Percentiles rank a stretch among this genome's conserved stretches.
These are phyloP conservation scores for Diprion similis DNA, from an alignment of 1,140 invertebrate species.

Conservation along the genomic window DNA sequence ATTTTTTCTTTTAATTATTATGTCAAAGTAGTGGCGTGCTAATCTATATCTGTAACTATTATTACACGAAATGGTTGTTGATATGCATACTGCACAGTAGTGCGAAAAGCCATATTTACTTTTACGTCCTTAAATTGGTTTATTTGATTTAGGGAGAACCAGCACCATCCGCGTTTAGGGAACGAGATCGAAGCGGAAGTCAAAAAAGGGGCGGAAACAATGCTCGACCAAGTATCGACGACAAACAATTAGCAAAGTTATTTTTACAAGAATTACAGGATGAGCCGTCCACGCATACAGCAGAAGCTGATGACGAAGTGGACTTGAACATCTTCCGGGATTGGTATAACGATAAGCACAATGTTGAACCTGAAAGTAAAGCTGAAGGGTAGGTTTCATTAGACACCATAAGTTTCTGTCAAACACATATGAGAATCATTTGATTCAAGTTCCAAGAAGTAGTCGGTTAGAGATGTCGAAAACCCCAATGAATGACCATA, in stretches of 20 bases:
- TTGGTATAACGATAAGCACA: constrained; percentile 35
- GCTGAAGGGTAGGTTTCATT: constrained; percentile 31
- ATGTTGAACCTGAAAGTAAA: constrained; percentile 33
- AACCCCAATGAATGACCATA: no score
- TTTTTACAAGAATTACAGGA: constrained; percentile 37
- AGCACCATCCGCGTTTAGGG: constrained; percentile 47
- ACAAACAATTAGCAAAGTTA: constrained; percentile 36
- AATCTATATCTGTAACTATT: no score
- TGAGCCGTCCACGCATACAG: constrained; percentile 24
- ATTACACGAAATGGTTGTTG: no score
- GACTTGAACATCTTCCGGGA: constrained; percentile 35
- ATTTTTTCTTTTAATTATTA: not conserved
- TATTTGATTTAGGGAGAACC: not conserved
- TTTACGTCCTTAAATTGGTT: no score
- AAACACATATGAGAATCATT: no score
- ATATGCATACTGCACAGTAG: no score
- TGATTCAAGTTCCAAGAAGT: no score
- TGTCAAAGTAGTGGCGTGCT: no score
- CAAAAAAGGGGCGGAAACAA: constrained; percentile 31
- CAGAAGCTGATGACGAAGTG: constrained; percentile 30
- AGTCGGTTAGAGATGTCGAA: no score
- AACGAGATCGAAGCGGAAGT: constrained; percentile 42
- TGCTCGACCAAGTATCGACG: constrained; percentile 19
- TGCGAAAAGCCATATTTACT: no score
- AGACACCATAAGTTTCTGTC: not conserved